phyloP scores from a whole-genome alignment of 2,888 invertebrate species.

The Scaptomyza flava region DNA sequence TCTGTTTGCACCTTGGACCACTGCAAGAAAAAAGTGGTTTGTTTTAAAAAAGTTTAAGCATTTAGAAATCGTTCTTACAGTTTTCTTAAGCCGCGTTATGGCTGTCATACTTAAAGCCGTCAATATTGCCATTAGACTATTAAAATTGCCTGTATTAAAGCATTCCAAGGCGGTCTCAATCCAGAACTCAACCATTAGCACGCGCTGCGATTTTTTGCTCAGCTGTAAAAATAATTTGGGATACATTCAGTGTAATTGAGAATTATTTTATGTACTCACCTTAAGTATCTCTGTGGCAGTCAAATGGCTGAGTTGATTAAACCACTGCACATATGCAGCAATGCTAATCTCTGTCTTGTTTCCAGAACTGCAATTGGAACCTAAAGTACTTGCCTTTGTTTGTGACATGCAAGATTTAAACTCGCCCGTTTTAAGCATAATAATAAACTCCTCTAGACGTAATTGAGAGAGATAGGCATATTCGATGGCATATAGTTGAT shows the following conservation, averaged over 20 bases:
- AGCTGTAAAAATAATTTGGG: constrained; percentile 86
- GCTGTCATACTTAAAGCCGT: constrained; percentile 97
- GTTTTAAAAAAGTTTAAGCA: neutral
- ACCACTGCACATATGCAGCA: constrained; percentile 98
- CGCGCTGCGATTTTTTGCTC: constrained; percentile 95
- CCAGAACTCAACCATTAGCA: constrained; percentile 96
- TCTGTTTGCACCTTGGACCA: constrained; percentile 93
- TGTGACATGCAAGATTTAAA: constrained; percentile 86
- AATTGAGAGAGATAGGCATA: constrained; percentile 95
- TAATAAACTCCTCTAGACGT: constrained; percentile 97
- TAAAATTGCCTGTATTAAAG: constrained; percentile 98
- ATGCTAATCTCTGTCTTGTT: constrained; percentile 86
- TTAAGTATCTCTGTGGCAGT: constrained; percentile 97
- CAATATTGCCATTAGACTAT: constrained; percentile 98
- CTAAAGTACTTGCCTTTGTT: constrained; percentile 88
- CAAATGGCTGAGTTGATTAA: constrained; percentile 96
- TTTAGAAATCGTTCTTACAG: constrained; percentile 86
- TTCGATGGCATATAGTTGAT: constrained; percentile 97
- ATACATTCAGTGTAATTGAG: neutral
- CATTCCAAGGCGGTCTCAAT: constrained; percentile 98
- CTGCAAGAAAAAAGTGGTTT: constrained; percentile 84
- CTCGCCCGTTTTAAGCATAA: constrained; percentile 91
- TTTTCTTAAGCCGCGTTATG: constrained; percentile 96
- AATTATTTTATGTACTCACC: constrained; percentile 85
- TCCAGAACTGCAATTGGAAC: constrained; percentile 83